A percentile compares a stretch with the other conserved stretches of the same genome.
phyloP scores from a whole-genome alignment of 2,888 invertebrate genomes.

The Drosophila kuntzei region DNA sequence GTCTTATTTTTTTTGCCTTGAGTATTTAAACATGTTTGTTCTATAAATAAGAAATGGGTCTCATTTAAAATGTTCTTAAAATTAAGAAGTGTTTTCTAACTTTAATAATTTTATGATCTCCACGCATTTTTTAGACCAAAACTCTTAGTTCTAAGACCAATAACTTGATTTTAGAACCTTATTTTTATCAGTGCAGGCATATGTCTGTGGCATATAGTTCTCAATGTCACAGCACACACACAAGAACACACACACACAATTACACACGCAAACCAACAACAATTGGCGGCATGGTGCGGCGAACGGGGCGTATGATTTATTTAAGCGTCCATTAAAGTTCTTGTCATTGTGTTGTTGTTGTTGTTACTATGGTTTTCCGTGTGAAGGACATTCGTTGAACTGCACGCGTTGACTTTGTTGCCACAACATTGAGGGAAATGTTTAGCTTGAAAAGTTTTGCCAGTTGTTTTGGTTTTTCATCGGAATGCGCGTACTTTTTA shows the following conservation, averaged over 20 bases:
- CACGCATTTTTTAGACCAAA: too few relatives aligned
- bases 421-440: conserved; percentile 30
- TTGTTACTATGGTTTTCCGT: conserved; percentile 40
- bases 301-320: conserved; percentile 75
- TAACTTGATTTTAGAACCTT: too few relatives aligned
- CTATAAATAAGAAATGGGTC: too few relatives aligned
- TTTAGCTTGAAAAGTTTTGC: conserved; percentile 21
- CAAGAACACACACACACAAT: conserved; percentile 24
- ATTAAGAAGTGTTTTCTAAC: too few relatives aligned
- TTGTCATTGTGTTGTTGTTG: conserved; percentile 53
- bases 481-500: conserved; percentile 43
- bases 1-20: too few relatives aligned
- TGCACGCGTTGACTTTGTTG: conserved; percentile 43
- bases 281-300: conserved; percentile 38
- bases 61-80: too few relatives aligned
- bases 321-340: conserved; percentile 74
- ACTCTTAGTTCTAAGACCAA: too few relatives aligned
- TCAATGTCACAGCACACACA: conserved; percentile 66
- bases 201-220: conserved; percentile 38
- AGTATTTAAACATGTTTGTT: too few relatives aligned
- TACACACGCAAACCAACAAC: conserved; percentile 11
- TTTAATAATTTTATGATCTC: too few relatives aligned
- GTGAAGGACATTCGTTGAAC: conserved; percentile 70
- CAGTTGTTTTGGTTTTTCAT: conserved; percentile 9
- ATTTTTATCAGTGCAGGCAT: too few relatives aligned